Base-by-base conservation (phyloP, 2,888 invertebrate species). In the Chymomyza caudatula region DNA sequence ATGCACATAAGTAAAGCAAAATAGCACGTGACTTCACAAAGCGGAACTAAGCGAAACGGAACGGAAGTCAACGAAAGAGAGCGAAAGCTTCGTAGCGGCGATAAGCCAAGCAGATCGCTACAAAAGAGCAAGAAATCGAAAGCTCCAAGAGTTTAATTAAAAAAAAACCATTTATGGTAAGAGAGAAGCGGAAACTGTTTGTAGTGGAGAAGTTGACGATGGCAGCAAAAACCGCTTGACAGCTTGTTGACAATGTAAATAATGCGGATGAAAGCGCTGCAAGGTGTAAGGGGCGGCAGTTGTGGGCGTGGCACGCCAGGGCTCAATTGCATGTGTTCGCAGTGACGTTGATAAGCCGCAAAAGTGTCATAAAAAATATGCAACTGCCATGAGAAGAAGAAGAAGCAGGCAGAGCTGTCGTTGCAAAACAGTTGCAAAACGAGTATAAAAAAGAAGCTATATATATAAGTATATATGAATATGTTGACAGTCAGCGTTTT, bases 291-390 rank as follows among this genome's bases (percentile, higher is more conserved):
- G 25, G 20, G 60, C 4, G 8, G 22, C 29, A 51, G 47, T n/a
- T 43, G 55, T 15, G 52, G 37, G 42, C 52, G 47, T 57, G 57
- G 59, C 49, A 54, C 57, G 58, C 42, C 65, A 71, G 60, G 68
- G 71, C 68, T 73, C 63, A 73, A 67, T 61, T 73, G 78, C 78
- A 78, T 76, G 77, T 85, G 86, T 80, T 83, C 73, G 75, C 71
- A 54, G 19, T 80, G 84, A 82, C 81, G 84, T 83, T 82, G 81
- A 82, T 82, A 86, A 80, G 81, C 81, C 81, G 70, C 86, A 86
- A 81, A 83, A 86, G 78, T 83, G 81, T 81, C 84, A 81, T 85
- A 86, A 83, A 82, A 86, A 86, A 77, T 78, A 73, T 80, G 84
- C 78, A 73, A 73, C 72, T 77, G 83, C 67, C 67, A 69, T 65